These are phyloP conservation scores for Montipora capricornis DNA, from an alignment of 64 coral and sea anemone species.

Conservation along the genomic window DNA sequence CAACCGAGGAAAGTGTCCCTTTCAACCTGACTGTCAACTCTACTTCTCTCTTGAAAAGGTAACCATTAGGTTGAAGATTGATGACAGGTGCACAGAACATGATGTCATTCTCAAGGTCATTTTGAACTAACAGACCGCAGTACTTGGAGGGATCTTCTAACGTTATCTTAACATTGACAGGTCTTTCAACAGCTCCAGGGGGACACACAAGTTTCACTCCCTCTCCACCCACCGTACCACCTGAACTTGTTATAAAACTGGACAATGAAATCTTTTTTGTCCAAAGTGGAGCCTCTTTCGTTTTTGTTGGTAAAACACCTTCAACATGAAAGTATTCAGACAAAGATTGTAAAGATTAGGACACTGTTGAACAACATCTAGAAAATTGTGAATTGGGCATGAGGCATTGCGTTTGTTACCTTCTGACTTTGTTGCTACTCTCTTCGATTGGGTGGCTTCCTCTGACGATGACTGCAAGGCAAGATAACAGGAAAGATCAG, in stretches of 20 bases:
- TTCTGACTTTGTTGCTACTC: too few species aligned
- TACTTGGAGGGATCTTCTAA: constrained; percentile 22
- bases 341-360: too few species aligned
- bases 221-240: neutral
- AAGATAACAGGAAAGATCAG: too few species aligned
- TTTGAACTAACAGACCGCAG: constrained; percentile 6
- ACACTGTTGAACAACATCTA: too few species aligned
- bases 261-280: neutral
- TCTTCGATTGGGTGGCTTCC: too few species aligned
- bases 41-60: neutral
- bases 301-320: neutral
- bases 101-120: constrained; percentile 12
- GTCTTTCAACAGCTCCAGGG: constrained; percentile 9
- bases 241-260: neutral
- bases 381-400: too few species aligned
- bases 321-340: too few species aligned
- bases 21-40: neutral
- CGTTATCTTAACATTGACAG: neutral
- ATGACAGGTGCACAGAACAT: constrained; percentile 8
- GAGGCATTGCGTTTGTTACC: too few species aligned
- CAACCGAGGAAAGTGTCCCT: neutral
- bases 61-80: constrained; percentile 38
- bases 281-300: neutral
- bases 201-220: neutral
- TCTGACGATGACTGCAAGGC: too few species aligned